Percentiles rank a stretch among this genome's conserved stretches.
These are phyloP conservation scores for Brachionus sp. DNA, from an alignment of 1,140 invertebrate species.

Conservation along the genomic window DNA sequence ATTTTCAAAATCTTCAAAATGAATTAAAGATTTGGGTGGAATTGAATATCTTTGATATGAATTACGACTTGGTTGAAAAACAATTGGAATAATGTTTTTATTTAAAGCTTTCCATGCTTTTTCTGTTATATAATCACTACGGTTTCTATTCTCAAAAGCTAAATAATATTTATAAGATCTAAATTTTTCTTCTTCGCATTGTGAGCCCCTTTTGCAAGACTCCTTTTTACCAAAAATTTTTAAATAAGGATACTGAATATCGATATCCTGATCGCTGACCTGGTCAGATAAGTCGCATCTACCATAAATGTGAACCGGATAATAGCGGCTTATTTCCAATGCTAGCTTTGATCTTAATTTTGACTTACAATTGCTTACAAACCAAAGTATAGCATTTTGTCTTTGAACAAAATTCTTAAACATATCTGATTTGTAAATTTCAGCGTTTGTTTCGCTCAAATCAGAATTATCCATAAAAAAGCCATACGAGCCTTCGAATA, in stretches of 20 bases:
- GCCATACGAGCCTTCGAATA: constrained; percentile 28
- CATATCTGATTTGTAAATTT: not conserved
- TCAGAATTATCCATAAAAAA: not conserved
- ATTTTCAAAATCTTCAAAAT: constrained; percentile 7
- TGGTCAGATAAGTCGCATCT: not conserved
- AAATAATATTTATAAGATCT: constrained; percentile 47
- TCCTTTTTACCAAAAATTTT: not conserved
- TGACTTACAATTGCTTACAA: constrained; percentile 44
- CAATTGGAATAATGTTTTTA: constrained; percentile 51
- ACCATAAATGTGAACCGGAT: constrained; percentile 38
- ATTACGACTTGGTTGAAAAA: constrained; percentile 47
- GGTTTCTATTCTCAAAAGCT: constrained; percentile 47
- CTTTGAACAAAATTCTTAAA: not conserved
- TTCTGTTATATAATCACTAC: constrained; percentile 47
- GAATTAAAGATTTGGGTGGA: constrained; percentile 44
- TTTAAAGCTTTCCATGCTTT: constrained; percentile 48
- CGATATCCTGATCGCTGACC: not conserved
- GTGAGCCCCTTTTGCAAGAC: not conserved
- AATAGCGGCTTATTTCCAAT: constrained; percentile 34
- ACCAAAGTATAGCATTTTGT: constrained; percentile 42
- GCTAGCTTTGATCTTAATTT: constrained; percentile 24
- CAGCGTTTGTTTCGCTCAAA: not conserved
- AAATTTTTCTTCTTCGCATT: constrained; percentile 14
- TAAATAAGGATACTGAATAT: not conserved
- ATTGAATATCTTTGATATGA: constrained; percentile 6